Conservation (phyloP, 2,888 invertebrate species). For the Magallana nippona region DNA sequence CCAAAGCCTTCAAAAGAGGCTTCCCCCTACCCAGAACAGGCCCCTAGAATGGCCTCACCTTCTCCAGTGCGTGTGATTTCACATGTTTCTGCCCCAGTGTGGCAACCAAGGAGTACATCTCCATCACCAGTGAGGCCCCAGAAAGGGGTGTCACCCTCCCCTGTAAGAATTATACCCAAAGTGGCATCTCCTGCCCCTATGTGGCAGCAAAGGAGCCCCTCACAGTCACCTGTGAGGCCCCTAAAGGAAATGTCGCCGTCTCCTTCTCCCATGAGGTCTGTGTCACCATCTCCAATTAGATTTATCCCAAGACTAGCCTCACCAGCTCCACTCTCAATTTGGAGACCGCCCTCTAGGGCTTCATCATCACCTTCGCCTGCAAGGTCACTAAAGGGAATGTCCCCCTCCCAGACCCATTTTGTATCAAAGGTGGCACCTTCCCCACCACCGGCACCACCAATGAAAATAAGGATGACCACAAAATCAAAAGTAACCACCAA, state of each 20-base stretch:
- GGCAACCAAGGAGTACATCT: slow-evolving; percentile 17
- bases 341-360: background rate
- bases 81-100: slow-evolving; percentile 26
- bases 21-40: background rate
- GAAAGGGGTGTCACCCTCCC: slow-evolving; percentile 13
- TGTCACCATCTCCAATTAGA: slow-evolving; percentile 2
- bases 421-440: slow-evolving; percentile 7
- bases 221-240: background rate
- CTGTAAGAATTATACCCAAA: slow-evolving; percentile 19
- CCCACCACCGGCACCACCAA: slow-evolving; percentile 32
- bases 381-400: slow-evolving; percentile 27
- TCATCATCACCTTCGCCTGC: slow-evolving; percentile 16
- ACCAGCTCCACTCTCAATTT: background rate
- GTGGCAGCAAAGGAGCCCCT: background rate
- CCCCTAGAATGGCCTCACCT: slow-evolving; percentile 20
- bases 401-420: background rate
- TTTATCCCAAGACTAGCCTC: slow-evolving; percentile 14
- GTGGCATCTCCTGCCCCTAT: background rate
- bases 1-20: slow-evolving; percentile 23
- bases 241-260: background rate
- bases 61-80: slow-evolving; percentile 15
- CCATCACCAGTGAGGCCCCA: slow-evolving; percentile 30
- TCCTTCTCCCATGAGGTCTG: background rate
- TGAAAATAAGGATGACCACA: background rate
- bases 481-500: slow-evolving; percentile 17